phyloP scores from a whole-genome alignment of 2,888 invertebrate species.

The Chymomyza procnemis region DNA sequence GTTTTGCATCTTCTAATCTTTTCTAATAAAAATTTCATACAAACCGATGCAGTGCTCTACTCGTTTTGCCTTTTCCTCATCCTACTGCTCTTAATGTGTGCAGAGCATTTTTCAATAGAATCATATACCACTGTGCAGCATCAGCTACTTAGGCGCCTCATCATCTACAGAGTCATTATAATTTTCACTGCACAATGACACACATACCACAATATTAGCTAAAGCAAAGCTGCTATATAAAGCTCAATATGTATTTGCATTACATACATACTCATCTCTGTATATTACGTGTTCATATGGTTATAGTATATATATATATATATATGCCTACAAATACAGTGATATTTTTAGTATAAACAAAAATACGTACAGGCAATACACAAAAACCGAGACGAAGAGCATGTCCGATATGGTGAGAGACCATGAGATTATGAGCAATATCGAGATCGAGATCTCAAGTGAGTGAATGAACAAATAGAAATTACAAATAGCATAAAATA shows the following conservation, averaged over 20 bases:
- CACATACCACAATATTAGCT: constrained; percentile 48
- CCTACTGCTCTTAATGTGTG: too few species aligned
- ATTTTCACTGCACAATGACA: constrained; percentile 56
- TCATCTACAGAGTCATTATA: constrained; percentile 37
- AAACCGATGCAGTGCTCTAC: too few species aligned
- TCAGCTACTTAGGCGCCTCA: constrained; percentile 33
- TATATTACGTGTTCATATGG: neutral
- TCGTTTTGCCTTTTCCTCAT: too few species aligned
- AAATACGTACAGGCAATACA: constrained; percentile 41
- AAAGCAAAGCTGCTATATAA: constrained; percentile 27
- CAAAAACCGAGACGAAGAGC: constrained; percentile 18
- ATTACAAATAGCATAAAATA: constrained; percentile 49
- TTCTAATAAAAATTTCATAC: too few species aligned
- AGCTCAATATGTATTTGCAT: neutral
- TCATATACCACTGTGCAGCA: constrained; percentile 14
- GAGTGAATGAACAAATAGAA: constrained; percentile 31
- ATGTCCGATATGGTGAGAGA: constrained; percentile 20
- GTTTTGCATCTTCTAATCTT: too few species aligned
- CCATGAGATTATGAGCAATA: constrained; percentile 3
- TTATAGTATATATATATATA: constrained; percentile 35
- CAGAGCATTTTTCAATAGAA: constrained; percentile 1
- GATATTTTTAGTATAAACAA: constrained; percentile 75
- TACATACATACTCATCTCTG: constrained; percentile 3
- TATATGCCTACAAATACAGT: constrained; percentile 54
- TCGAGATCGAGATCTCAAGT: neutral